Conservation (phyloP, 2,113 vertebrate genomes). For the Corythornis madagascariensis region DNA sequence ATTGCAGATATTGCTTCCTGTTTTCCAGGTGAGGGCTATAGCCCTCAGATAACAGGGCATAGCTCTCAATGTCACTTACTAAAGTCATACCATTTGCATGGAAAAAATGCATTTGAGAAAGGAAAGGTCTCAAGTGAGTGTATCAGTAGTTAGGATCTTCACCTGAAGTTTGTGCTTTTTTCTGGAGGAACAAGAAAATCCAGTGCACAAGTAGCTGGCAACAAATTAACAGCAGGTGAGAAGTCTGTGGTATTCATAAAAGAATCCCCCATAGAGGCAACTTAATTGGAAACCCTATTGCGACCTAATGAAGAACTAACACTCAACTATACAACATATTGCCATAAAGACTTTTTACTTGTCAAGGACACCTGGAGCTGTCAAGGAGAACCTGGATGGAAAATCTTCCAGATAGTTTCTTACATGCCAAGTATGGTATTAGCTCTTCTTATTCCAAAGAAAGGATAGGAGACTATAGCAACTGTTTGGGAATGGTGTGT, state of each 20-base stretch:
- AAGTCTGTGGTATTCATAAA: neutral
- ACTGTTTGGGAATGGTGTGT: neutral
- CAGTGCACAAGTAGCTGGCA: neutral
- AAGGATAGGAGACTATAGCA: neutral
- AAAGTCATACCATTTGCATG: neutral
- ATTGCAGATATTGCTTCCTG: neutral
- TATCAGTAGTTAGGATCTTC: neutral
- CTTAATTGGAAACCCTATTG: neutral
- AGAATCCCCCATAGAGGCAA: neutral
- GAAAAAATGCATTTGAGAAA: neutral
- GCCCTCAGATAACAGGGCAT: neutral
- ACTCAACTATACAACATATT: neutral
- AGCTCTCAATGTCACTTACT: neutral
- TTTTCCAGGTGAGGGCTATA: neutral
- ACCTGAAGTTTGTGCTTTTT: neutral
- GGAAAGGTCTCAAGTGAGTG: neutral
- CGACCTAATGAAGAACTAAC: neutral
- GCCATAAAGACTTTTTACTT: neutral
- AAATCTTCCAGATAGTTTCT: neutral
- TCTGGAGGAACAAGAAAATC: neutral
- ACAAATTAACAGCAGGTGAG: conserved; percentile 6
- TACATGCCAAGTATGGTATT: neutral
- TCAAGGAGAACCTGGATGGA: neutral
- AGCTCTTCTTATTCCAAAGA: neutral
- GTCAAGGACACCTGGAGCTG: neutral